phyloP scores from a whole-genome alignment of 2,113 vertebrate genomes.

The Gadus macrocephalus region DNA sequence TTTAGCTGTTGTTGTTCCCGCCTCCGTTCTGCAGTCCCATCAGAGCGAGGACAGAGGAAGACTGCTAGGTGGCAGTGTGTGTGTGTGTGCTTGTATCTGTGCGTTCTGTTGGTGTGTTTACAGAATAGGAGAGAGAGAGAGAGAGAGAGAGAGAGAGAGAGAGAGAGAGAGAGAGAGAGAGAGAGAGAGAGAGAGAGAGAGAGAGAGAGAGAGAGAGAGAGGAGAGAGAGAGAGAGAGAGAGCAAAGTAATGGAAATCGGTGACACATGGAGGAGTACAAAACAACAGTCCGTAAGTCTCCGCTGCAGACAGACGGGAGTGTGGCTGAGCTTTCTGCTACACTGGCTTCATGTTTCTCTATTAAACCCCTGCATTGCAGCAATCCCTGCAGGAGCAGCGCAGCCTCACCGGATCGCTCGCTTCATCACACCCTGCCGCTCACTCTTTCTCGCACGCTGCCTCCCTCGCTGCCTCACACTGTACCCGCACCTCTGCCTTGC shows the following conservation, averaged over 20 bases:
- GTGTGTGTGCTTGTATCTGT: background rate
- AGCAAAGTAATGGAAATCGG: too few relatives aligned
- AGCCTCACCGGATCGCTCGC: constrained; percentile 27
- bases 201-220: constrained; percentile 8
- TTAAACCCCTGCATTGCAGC: constrained; percentile 72
- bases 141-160: too few relatives aligned
- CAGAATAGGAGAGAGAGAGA: too few relatives aligned
- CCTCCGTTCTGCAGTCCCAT: too few relatives aligned
- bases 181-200: background rate
- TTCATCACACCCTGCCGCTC: background rate
- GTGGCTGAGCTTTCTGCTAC: constrained; percentile 24
- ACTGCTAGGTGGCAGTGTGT: background rate
- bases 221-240: constrained; percentile 23
- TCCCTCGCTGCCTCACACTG: too few relatives aligned
- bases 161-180: background rate
- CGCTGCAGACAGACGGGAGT: constrained; percentile 12
- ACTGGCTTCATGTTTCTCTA: constrained; percentile 39
- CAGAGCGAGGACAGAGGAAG: background rate
- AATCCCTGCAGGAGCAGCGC: constrained; percentile 55
- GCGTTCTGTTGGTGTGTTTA: background rate
- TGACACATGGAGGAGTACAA: background rate
- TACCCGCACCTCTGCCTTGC: too few relatives aligned
- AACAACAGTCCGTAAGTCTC: background rate
- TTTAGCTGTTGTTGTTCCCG: too few relatives aligned
- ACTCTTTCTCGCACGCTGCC: background rate